Evolutionary conservation across 2,113 vertebrate species (phyloP), one percentile per base, ranked within the genome.

Genomic region (Rallus limicola): DNA sequence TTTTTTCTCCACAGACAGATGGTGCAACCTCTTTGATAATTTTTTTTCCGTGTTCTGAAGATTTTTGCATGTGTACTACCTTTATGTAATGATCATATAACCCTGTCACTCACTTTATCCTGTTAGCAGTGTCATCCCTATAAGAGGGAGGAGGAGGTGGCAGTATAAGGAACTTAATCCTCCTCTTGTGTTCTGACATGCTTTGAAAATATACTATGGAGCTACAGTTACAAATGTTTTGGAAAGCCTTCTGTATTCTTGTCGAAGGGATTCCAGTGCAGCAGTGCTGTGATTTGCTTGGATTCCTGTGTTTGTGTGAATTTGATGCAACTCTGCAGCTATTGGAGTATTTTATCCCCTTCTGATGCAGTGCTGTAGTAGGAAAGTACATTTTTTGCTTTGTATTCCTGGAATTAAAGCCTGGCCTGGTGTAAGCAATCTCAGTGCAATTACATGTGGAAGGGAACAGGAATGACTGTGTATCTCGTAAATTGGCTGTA

Each of bases 1-100:
- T 97, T 82, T 93, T 97, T 98, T 96, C 97, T 98, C 96, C 68
- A 88, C 96, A 97, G 98, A 98, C 99, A 99, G 99, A 99, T 99
- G 99, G 99, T 97, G 95, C 97, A 97, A 98, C 98, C 98, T 97
- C 99, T 99, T 95, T 97, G 95, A 97, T 98, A 93, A 75, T 96
- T 86, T 74, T 88, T 36, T 53, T 10, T 11, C 77, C 34, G 3
- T 96, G 92, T 96, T 97, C 94, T 96, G 86, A 95, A 96, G 96
- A 86, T 92, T 92, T 96, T 95, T 94, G 87, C 90, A 91, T 89
- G 78, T 94, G 93, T 95, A 94, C 88, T 96, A 95, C 96, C 96
- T 98, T 95, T 92, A 87, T 90, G 89, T 92, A 97, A 93, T 88
- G 82, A 97, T 97, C 90, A 53, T 70, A 81, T 93, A 94, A 91